Conservation (phyloP, 2,797 vertebrate species). For the Nannoperca australis region DNA sequence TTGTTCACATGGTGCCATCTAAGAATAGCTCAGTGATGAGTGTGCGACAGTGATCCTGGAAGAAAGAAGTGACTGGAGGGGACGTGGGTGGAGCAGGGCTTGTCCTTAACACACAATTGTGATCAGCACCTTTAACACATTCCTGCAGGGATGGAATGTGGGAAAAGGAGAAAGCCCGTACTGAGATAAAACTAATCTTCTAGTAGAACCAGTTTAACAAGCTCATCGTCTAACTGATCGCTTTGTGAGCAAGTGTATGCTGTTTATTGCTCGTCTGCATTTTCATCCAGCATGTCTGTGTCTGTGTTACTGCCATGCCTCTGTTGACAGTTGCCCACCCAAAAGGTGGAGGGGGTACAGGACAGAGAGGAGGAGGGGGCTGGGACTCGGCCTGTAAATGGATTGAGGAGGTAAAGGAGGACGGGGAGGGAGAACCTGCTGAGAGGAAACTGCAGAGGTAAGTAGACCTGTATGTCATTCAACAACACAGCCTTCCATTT, state of each 20-base stretch:
- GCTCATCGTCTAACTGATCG: constrained; percentile 8
- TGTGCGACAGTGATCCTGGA: not conserved
- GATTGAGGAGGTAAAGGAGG: constrained; percentile 50
- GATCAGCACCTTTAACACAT: constrained; percentile 57
- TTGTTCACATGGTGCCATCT: not conserved
- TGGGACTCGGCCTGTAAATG: constrained; percentile 21
- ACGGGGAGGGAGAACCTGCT: not conserved
- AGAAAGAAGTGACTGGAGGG: not conserved
- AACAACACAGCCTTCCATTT: constrained; percentile 47
- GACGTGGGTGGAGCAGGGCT: constrained; percentile 50
- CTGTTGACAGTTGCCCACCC: constrained; percentile 26
- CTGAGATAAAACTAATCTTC: constrained; percentile 40
- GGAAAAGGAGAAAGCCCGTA: constrained; percentile 30
- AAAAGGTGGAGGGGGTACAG: constrained; percentile 15
- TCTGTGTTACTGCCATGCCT: constrained; percentile 46
- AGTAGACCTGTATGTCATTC: constrained; percentile 27
- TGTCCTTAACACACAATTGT: constrained; percentile 24
- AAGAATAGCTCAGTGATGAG: not conserved
- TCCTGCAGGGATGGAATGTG: constrained; percentile 54
- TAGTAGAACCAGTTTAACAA: constrained; percentile 64
- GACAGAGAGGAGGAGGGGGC: not conserved
- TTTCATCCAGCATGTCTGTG: constrained; percentile 23
- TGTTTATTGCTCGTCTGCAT: not conserved
- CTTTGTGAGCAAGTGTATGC: not conserved
- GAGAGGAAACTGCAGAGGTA: constrained; percentile 54